These are phyloP conservation scores for Apaloderma vittatum DNA, from an alignment of 2,113 vertebrate genomes.

Conservation along the genomic window DNA sequence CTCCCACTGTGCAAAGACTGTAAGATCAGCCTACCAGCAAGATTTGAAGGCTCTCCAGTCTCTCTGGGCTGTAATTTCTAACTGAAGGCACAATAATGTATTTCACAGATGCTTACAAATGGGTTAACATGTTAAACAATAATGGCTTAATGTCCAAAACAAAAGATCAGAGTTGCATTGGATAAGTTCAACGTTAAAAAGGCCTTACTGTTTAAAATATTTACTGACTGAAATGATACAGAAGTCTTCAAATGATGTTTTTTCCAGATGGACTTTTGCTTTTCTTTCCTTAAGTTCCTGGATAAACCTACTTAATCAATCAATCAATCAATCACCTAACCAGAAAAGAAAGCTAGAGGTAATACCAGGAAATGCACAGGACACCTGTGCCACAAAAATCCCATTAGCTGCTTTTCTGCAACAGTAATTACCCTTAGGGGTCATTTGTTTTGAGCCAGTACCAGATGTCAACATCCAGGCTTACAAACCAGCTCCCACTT, in stretches of 20 bases:
- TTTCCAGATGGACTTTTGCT: not conserved
- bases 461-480: not conserved
- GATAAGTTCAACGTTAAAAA: not conserved
- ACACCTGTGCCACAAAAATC: slow-evolving; percentile 6
- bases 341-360: not conserved
- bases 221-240: not conserved
- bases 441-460: not conserved
- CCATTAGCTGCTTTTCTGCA: not conserved
- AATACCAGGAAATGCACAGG: not conserved
- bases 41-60: not conserved
- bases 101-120: slow-evolving; percentile 37
- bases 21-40: slow-evolving; percentile 11
- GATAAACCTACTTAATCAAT: not conserved
- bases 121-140: not conserved
- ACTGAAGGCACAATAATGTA: not conserved
- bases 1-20: not conserved
- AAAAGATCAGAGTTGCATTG: not conserved
- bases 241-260: not conserved
- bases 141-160: not conserved
- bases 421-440: not conserved
- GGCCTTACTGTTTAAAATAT: not conserved
- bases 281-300: not conserved
- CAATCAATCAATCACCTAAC: not conserved
- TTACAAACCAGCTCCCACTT: not conserved
- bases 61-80: slow-evolving; percentile 26